A percentile compares a stretch with the other conserved stretches of the same genome.
Conservation (phyloP, 1,140 invertebrate genomes). For the Plectrocnemia conspersa region DNA sequence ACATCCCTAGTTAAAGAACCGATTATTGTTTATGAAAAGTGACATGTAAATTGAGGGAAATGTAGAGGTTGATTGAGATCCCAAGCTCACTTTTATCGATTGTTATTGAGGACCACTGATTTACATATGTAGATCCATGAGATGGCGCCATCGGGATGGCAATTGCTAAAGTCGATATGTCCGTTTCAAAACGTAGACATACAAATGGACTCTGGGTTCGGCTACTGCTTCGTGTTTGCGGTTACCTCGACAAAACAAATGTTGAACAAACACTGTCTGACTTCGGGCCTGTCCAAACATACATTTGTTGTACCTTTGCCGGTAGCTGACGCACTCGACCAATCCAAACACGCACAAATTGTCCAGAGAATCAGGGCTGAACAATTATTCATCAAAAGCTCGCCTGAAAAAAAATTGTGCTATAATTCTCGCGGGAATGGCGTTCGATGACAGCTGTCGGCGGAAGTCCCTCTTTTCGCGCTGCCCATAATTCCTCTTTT, state of each 20-base stretch:
- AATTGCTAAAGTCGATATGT: neutral
- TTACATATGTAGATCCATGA: neutral
- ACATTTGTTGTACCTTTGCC: neutral
- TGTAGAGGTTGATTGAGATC: neutral
- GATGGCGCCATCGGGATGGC: neutral
- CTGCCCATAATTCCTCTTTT: neutral
- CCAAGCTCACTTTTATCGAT: neutral
- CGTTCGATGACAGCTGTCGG: neutral
- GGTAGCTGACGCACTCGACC: constrained; percentile 11
- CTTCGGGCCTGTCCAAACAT: neutral
- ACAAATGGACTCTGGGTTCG: neutral
- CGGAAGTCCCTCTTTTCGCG: neutral
- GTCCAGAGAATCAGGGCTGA: neutral
- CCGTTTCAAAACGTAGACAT: neutral
- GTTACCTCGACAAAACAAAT: constrained; percentile 7
- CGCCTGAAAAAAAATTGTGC: neutral
- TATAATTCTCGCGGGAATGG: neutral
- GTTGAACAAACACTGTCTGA: neutral
- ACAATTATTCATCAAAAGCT: constrained; percentile 4
- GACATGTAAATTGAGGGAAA: no score
- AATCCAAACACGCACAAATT: constrained; percentile 3
- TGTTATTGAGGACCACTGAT: neutral
- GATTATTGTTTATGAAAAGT: no score
- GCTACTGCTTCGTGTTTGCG: constrained; percentile 10
- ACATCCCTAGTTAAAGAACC: no score